Evolutionary conservation across 35 echinoderm and acorn worm species (phyloP), one percentile per base, ranked within the genome.

Genomic region (Ptychodera flava): DNA sequence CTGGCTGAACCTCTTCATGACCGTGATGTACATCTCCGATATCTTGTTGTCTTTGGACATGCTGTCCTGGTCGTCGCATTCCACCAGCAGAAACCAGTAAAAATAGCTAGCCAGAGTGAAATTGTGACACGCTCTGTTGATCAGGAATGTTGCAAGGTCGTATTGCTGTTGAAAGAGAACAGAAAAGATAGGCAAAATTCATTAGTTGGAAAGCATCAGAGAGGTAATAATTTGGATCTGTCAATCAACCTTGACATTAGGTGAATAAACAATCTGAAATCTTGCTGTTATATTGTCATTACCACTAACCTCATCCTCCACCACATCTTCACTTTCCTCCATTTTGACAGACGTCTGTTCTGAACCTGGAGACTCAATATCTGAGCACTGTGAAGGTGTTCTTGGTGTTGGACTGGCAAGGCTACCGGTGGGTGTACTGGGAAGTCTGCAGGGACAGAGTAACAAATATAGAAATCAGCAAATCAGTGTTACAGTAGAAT

Each of bases 21-120:
- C 90, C 33, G 86, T 90, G 52, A 94, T 91, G 79, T 99, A 99
- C 96, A 99, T 99, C 75, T 94, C 90, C 27, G 85, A 89, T 31
- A 92, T 90, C 36, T 87, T 91, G 12, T 85, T 38, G 81, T 99
- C 96, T 82, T 91, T 97, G 36, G 94, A 97, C 35, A 83, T 27
- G 0, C 92, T 86, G 80, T 94, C 93, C 80, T 92, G 92, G 36
- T 91, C 93, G 90, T 99, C 96, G 35, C 90, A 90, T 83, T 99
- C 96, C 1, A 99, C 96, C 79, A 99, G 84, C 32, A 94, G 79
- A 64, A 90, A 99, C 96, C 96, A 99, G 78, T 99, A 99, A 38
- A 99, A 85, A 38, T 99, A 99, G 78, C 94, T 99, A 30, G 96
- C 96, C 78, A 99, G 78, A 28, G 96, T 94, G 85, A 92, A 99